These are phyloP conservation scores for Craniophora ligustri DNA, from an alignment of 2,888 invertebrate genomes.

Conservation along the genomic window DNA sequence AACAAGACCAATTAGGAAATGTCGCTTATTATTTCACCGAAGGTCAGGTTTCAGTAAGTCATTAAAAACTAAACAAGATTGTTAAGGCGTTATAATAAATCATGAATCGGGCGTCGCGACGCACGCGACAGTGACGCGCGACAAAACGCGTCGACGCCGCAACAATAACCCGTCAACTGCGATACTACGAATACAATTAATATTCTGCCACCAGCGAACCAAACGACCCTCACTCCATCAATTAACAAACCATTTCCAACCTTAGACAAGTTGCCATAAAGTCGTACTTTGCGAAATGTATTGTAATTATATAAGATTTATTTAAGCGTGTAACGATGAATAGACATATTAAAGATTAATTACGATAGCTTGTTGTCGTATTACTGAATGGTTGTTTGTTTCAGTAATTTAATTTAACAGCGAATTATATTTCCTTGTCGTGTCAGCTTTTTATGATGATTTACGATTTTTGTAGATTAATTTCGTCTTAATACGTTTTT, in stretches of 20 bases:
- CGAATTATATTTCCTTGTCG: constrained; percentile 27
- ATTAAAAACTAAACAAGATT: constrained; percentile 53
- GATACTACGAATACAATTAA: constrained; percentile 65
- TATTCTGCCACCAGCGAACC: constrained; percentile 45
- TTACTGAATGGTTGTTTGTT: constrained; percentile 56
- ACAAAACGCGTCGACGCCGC: constrained; percentile 63
- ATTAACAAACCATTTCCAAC: constrained; percentile 43
- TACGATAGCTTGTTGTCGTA: constrained; percentile 57
- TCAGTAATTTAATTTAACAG: constrained; percentile 48
- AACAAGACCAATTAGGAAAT: background rate
- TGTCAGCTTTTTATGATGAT: constrained; percentile 11
- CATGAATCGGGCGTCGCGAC: constrained; percentile 45
- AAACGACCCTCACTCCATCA: constrained; percentile 44
- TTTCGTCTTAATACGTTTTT: background rate
- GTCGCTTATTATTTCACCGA: constrained; percentile 10
- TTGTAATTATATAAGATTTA: constrained; percentile 36
- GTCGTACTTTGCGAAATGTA: constrained; percentile 16
- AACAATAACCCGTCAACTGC: constrained; percentile 65
- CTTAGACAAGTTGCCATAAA: constrained; percentile 21
- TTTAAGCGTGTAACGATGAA: constrained; percentile 51
- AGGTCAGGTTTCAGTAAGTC: constrained; percentile 41
- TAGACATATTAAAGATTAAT: constrained; percentile 61
- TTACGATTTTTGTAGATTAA: background rate
- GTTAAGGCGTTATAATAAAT: constrained; percentile 48
- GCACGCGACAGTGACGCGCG: constrained; percentile 51